phyloP scores from a whole-genome alignment of 2,888 invertebrate species.

The Didymodactylos carnosus region DNA sequence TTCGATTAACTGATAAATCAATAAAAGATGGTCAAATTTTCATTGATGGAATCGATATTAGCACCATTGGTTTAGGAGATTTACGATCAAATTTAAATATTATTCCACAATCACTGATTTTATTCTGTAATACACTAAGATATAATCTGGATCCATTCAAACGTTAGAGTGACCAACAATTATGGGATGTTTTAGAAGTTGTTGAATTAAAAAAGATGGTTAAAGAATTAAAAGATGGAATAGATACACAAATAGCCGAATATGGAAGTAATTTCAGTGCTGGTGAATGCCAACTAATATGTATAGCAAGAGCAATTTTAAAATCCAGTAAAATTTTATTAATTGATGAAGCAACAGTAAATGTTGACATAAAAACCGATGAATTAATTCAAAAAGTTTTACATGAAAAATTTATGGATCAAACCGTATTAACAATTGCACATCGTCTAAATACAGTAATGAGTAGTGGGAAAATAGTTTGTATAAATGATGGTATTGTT shows the following conservation, averaged over 20 bases:
- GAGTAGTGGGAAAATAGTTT: conserved; percentile 68
- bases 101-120: conserved; percentile 47
- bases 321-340: conserved; percentile 27
- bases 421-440: conserved; percentile 16
- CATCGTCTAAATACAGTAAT: conserved; percentile 45
- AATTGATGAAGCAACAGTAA: conserved; percentile 23
- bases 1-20: conserved; percentile 49
- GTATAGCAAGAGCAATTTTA: conserved; percentile 29
- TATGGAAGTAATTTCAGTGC: conserved; percentile 30
- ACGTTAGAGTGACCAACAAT: conserved; percentile 22
- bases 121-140: conserved; percentile 28
- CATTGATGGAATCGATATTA: conserved; percentile 50
- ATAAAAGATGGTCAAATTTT: conserved; percentile 51
- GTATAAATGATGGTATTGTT: conserved; percentile 29
- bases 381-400: conserved; percentile 15
- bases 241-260: conserved; percentile 24
- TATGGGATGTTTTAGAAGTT: conserved; percentile 29
- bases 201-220: conserved; percentile 21
- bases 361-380: conserved; percentile 24
- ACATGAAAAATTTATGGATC: conserved; percentile 10
- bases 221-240: conserved; percentile 23
- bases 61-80: conserved; percentile 49
- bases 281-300: conserved; percentile 30
- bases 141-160: conserved; percentile 30
- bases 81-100: conserved; percentile 63